Percentiles rank a stretch among this genome's conserved stretches.
Evolutionary conservation across 2,113 vertebrate genomes (phyloP).

Genomic region (Halcyon senegalensis): DNA sequence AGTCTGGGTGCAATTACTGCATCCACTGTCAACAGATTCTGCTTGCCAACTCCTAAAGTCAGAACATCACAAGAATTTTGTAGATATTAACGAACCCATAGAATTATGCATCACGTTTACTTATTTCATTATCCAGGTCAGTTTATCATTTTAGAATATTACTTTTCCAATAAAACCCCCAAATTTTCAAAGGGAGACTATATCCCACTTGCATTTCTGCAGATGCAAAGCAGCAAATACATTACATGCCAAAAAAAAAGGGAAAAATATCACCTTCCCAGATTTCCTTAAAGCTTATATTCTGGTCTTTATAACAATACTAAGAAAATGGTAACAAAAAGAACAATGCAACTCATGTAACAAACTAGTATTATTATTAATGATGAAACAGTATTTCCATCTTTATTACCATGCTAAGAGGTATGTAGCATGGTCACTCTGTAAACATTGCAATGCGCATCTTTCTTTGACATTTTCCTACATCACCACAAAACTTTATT

Average conservation of each 20-base stretch:
- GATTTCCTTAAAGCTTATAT: neutral
- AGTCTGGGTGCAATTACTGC: slow-evolving; percentile 90
- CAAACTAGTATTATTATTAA: neutral
- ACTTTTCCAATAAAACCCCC: neutral
- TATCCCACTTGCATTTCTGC: neutral
- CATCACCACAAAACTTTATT: neutral
- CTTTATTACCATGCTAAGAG: neutral
- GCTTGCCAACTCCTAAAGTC: slow-evolving; percentile 93
- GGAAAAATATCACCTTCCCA: neutral
- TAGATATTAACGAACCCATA: neutral
- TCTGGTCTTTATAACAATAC: neutral
- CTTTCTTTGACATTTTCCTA: neutral
- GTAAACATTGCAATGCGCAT: neutral
- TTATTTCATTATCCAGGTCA: neutral
- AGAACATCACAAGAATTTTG: neutral
- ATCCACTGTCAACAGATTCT: slow-evolving; percentile 94
- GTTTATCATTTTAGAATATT: neutral
- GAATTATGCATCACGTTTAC: neutral
- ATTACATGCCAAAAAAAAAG: neutral
- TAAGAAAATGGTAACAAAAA: neutral
- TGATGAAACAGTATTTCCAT: neutral
- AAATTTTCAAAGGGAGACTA: neutral
- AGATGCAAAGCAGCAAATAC: neutral
- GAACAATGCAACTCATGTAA: neutral
- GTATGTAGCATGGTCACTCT: neutral